Conservation (phyloP, 2,113 vertebrate species). For the Osmerus mordax region DNA sequence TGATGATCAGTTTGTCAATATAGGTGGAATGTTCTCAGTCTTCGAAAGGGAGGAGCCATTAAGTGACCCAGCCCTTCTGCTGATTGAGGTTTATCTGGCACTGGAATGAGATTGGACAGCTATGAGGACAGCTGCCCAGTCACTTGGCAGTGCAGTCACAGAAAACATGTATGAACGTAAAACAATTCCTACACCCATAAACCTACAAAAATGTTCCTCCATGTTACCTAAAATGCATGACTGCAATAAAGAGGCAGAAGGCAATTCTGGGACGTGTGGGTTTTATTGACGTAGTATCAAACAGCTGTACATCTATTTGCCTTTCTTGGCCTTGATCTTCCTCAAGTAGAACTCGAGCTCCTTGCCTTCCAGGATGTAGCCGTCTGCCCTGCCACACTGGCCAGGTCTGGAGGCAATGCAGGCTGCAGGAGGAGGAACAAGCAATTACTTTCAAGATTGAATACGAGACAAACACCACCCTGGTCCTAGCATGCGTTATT, state of each 20-base stretch:
- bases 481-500: not conserved
- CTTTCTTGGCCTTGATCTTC: conserved; percentile 99
- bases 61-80: conserved; percentile 53
- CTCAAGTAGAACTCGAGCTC: conserved; percentile 97
- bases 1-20: not conserved
- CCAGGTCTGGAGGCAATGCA: conserved; percentile 95
- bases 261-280: conserved; percentile 32
- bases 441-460: not conserved
- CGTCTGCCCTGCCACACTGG: conserved; percentile 95
- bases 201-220: too few species aligned
- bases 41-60: conserved; percentile 47
- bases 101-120: conserved; percentile 50
- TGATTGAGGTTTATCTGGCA: conserved; percentile 52
- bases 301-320: conserved; percentile 87
- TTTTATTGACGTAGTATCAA: conserved; percentile 74
- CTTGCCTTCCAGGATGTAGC: conserved; percentile 94
- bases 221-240: not conserved
- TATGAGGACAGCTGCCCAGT: conserved; percentile 50
- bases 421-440: conserved; percentile 67
- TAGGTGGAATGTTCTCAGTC: conserved; percentile 42
- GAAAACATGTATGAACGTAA: not conserved
- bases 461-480: too few species aligned
- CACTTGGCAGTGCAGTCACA: conserved; percentile 54
- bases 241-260: conserved; percentile 11
- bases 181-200: not conserved